Evolutionary conservation across 2,888 invertebrate species (phyloP).

Genomic region (Tetragnatha montana): DNA sequence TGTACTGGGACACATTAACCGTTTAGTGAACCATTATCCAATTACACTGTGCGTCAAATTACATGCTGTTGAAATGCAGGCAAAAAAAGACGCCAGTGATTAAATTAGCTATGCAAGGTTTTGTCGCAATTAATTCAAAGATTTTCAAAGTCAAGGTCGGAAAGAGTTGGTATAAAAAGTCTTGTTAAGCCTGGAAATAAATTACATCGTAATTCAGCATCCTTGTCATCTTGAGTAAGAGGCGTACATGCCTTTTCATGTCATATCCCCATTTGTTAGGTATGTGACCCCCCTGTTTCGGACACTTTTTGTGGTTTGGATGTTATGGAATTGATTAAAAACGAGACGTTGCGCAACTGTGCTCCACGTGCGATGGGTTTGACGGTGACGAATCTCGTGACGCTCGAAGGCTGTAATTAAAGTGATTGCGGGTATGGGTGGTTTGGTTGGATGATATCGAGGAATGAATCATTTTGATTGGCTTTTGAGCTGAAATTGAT

Average conservation of each 20-base stretch:
- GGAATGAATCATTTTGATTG: neutral
- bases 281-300: neutral
- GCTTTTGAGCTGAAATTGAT: neutral
- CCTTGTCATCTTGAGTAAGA: slow-evolving; percentile 8
- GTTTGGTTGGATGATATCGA: neutral
- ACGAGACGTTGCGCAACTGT: neutral
- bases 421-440: neutral
- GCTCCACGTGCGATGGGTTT: neutral
- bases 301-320: neutral
- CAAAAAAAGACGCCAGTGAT: neutral
- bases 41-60: slow-evolving; percentile 18
- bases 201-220: slow-evolving; percentile 35
- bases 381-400: neutral
- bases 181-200: neutral
- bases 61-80: slow-evolving; percentile 1
- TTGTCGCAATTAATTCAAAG: neutral
- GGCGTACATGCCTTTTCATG: slow-evolving; percentile 6
- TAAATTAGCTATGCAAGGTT: neutral
- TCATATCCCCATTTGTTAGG: neutral
- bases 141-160: neutral
- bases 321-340: neutral
- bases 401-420: neutral
- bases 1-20: slow-evolving; percentile 2
- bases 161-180: neutral
- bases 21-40: slow-evolving; percentile 4